Evolutionary conservation across 2,797 vertebrate species (phyloP), one percentile per base, ranked within the genome.

Genomic region (Hyperoplus lanceolatus): DNA sequence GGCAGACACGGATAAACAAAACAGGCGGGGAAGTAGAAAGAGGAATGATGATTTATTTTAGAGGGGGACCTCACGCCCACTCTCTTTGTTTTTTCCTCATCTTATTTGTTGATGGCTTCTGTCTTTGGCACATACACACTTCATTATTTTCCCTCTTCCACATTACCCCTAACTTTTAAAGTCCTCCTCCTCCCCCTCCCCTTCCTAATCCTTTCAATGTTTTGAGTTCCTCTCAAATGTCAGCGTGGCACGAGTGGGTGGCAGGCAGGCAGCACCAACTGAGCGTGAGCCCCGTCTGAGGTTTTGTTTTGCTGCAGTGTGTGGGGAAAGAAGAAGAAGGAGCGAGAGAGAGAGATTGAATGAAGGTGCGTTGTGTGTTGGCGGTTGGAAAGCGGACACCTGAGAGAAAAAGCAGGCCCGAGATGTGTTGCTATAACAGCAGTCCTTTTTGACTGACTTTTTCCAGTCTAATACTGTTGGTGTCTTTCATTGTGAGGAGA

Each of bases 241-340:
- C 90, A 94, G 92, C 67, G 4, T 92, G 90, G 81, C 87, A 86
- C 71, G 92, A 91, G 93, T 94, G 92, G 93, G 93, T 84, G 93
- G 91, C 89, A 91, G 93, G 91, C 89, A 91, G 89, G 87, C 87
- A 91, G 89, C 82, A 16, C 80, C 80, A 90, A 89, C 71, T 79
- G 72, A 93, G 72, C 77, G 29, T 29, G 54, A 87, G 84, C 77
- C 89, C 79, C 62, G 61, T 79, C 83, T 82, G 57, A 82, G 84
- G 61, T 77, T 90, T 84, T 53, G 21, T 42, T 59, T 91, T 86
- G 83, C 89, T 89, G 90, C 92, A 91, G 87, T 90, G 87, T 68
- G 83, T 89, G 86, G 80, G 87, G 36, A 89, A 81, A 77, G 64
- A 69, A 70, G 63, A 69, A 55, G 60, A 63, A 77, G 72, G 13